Base-by-base conservation (phyloP, 2,113 vertebrate genomes). In the Tautogolabrus adspersus region DNA sequence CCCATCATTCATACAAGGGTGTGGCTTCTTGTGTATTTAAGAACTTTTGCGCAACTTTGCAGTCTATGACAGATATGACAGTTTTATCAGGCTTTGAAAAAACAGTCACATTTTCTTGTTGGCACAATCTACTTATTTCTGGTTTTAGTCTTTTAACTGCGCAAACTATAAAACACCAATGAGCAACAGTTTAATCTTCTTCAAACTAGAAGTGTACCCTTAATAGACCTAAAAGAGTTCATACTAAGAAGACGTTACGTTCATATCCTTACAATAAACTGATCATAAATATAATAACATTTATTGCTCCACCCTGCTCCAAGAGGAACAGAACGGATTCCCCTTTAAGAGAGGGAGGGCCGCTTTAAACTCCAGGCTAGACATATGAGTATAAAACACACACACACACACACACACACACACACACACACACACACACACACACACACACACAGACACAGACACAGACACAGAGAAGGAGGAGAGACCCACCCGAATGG, bases 291-390 rank as follows among this genome's bases (percentile, higher is more conserved):
- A 30, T 3, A 15, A 18, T n/a, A 7, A 8, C 1, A 13, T 30
- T 34, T 58, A 0, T 4, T 30, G 26, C 81, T 79, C 81, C 78
- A 66, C 81, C 71, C 71, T 44, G 58, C 18, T n/a, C 11, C 9
- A 47, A 7, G 21, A 65, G 22, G 46, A 56, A 78, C 6, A 30
- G 3, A 38, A 63, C 13, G 1, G 59, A 57, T 77, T 83, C 61
- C 75, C 79, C 87, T 90, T 91, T 91, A 88, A 91, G 81, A 82
- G 61, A 52, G 58, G 58, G 72, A 72, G 77, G 74, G 3, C 2
- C 55, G 66, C 19, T 60, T 65, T 37, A 71, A 72, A 72, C 52
- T 63, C 7, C 54, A 54, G 65, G 11, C 70, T 47, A 46, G 69
- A 86, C 23, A 89, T 52, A 54, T 61, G 51, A 49, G 51, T 49